These are phyloP conservation scores for Brachyptera putata DNA, from an alignment of 2,888 invertebrate species.

Conservation along the genomic window DNA sequence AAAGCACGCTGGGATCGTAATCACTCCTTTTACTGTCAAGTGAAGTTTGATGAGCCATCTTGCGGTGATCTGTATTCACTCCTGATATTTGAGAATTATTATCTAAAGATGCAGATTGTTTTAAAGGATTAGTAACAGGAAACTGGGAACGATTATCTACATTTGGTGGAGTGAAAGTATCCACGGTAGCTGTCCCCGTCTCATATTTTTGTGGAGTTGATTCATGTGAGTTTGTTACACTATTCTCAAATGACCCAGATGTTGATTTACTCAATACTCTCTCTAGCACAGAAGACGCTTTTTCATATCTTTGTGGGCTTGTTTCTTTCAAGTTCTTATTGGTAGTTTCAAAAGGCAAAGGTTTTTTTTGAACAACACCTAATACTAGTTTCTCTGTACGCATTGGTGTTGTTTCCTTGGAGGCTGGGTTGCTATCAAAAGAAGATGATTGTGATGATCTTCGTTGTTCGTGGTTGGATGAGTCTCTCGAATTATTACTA, in stretches of 20 bases:
- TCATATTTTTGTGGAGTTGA: background rate
- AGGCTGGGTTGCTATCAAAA: constrained; percentile 1
- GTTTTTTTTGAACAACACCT: background rate
- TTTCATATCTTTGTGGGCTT: background rate
- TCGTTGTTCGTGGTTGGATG: constrained; percentile 3
- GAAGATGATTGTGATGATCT: constrained; percentile 20
- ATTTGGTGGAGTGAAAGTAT: background rate
- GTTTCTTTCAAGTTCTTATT: too few species aligned
- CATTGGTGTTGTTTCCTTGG: constrained; percentile 14
- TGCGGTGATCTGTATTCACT: background rate
- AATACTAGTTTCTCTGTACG: background rate
- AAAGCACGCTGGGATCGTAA: constrained; percentile 41
- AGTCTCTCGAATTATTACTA: background rate
- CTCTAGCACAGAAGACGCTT: background rate
- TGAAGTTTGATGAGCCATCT: constrained; percentile 15
- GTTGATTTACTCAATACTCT: background rate
- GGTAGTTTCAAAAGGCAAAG: background rate
- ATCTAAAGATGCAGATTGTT: background rate
- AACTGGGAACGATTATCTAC: background rate
- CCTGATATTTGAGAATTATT: too few species aligned
- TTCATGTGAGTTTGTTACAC: background rate
- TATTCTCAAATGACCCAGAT: background rate
- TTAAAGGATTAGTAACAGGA: background rate
- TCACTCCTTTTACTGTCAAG: constrained; percentile 32
- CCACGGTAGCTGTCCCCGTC: background rate